Conservation (phyloP, 2,797 vertebrate species). For the Eospalax fontanierii region DNA sequence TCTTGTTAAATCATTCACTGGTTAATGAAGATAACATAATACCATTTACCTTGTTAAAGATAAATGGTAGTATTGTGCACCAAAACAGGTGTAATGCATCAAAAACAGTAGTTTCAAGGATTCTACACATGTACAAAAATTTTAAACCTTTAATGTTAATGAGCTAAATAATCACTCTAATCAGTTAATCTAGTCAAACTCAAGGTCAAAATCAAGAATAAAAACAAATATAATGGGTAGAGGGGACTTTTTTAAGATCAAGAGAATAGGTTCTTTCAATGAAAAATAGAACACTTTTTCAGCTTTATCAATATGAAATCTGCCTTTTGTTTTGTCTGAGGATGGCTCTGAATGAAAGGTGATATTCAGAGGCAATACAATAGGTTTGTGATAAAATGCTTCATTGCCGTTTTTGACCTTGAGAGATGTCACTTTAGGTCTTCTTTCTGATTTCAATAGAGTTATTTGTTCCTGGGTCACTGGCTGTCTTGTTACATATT, state of each 20-base stretch:
- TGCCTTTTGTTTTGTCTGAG: background rate
- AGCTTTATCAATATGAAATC: background rate
- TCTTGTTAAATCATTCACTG: background rate
- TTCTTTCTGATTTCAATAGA: background rate
- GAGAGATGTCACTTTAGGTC: background rate
- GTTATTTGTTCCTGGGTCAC: background rate
- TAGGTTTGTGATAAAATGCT: background rate
- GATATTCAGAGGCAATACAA: background rate
- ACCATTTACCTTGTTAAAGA: background rate
- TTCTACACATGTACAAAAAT: background rate
- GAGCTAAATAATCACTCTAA: background rate
- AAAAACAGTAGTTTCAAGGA: background rate
- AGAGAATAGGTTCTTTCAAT: background rate
- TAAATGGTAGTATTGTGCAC: background rate
- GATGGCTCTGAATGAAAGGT: background rate
- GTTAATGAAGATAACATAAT: constrained; percentile 43
- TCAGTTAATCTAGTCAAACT: background rate
- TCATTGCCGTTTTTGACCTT: background rate
- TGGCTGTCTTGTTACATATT: background rate
- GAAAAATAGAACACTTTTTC: constrained; percentile 18
- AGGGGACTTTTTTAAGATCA: background rate
- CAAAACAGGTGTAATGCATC: background rate
- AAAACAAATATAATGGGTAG: constrained; percentile 42
- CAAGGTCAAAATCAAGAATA: constrained; percentile 53
- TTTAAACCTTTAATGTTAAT: constrained; percentile 23